A percentile compares a stretch with the other conserved stretches of the same genome.
Conservation (phyloP, 2,888 invertebrate genomes). For the Scrobipalpa atriplicella region DNA sequence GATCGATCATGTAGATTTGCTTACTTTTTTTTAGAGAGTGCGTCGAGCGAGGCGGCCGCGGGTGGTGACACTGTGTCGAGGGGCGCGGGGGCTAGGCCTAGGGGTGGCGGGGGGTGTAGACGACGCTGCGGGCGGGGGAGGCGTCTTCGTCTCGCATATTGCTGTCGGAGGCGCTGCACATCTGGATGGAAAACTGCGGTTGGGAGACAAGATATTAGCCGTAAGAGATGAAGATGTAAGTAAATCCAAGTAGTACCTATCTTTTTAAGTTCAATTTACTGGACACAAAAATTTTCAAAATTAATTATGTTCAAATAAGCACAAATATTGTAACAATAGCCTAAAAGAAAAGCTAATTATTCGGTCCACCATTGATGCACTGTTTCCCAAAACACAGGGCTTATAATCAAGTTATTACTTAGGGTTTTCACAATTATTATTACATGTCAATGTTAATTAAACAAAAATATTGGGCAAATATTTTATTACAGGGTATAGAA, state of each 20-base stretch:
- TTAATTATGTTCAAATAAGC: no score
- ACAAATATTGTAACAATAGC: no score
- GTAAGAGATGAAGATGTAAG: slow-evolving; percentile 77
- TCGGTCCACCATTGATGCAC: no score
- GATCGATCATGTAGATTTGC: slow-evolving; percentile 19
- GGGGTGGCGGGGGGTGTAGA: slow-evolving; percentile 79
- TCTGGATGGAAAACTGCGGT: slow-evolving; percentile 72
- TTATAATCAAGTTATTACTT: no score
- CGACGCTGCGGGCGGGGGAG: slow-evolving; percentile 75
- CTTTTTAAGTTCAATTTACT: background rate
- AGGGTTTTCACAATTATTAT: no score
- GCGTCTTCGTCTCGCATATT: slow-evolving; percentile 78
- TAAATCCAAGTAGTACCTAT: slow-evolving; percentile 36
- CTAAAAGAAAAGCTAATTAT: no score
- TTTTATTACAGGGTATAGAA: slow-evolving; percentile 65
- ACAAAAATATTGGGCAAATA: no score
- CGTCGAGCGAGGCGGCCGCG: slow-evolving; percentile 73
- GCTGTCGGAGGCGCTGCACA: slow-evolving; percentile 77
- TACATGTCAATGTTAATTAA: background rate
- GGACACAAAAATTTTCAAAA: no score
- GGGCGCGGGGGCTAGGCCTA: slow-evolving; percentile 71
- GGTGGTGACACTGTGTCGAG: slow-evolving; percentile 74
- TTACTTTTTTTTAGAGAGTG: slow-evolving; percentile 51
- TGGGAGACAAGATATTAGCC: slow-evolving; percentile 79
- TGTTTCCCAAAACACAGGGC: no score